phyloP scores from a whole-genome alignment of 2,113 vertebrate species.

The Esox niger region DNA sequence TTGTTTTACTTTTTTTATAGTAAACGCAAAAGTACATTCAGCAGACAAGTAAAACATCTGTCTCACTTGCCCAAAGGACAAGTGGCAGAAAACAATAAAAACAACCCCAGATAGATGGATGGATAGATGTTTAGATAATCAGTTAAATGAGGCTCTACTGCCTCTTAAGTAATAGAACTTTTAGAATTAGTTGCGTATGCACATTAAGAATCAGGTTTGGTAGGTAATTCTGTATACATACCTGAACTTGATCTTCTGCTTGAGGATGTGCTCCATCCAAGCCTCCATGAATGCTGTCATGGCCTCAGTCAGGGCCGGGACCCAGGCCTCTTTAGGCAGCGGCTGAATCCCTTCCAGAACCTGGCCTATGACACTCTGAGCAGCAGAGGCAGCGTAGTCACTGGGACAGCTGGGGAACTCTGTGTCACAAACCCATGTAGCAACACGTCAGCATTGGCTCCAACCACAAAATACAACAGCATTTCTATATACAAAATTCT shows the following conservation, averaged over 20 bases:
- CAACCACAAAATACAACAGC: not conserved
- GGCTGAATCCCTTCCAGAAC: slow-evolving; percentile 76
- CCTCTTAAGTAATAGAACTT: not conserved
- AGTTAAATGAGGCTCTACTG: not conserved
- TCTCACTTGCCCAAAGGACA: no score
- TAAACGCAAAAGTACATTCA: no score
- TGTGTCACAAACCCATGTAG: slow-evolving; percentile 27
- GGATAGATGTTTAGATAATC: no score
- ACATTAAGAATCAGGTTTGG: not conserved
- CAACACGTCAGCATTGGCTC: not conserved
- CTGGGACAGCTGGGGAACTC: slow-evolving; percentile 77
- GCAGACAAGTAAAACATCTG: no score
- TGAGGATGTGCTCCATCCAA: slow-evolving; percentile 90
- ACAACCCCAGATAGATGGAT: no score
- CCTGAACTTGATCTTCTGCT: slow-evolving; percentile 70
- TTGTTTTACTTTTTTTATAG: no score
- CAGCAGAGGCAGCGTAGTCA: slow-evolving; percentile 73
- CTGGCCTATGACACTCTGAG: slow-evolving; percentile 78
- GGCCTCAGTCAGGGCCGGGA: slow-evolving; percentile 69
- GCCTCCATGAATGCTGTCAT: slow-evolving; percentile 83
- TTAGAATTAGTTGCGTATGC: not conserved
- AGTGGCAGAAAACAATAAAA: no score
- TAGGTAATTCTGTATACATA: not conserved
- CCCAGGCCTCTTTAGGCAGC: slow-evolving; percentile 71
- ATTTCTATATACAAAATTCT: no score